These are phyloP conservation scores for Diplodus puntazzo DNA, from an alignment of 2,797 vertebrate species.

Conservation along the genomic window DNA sequence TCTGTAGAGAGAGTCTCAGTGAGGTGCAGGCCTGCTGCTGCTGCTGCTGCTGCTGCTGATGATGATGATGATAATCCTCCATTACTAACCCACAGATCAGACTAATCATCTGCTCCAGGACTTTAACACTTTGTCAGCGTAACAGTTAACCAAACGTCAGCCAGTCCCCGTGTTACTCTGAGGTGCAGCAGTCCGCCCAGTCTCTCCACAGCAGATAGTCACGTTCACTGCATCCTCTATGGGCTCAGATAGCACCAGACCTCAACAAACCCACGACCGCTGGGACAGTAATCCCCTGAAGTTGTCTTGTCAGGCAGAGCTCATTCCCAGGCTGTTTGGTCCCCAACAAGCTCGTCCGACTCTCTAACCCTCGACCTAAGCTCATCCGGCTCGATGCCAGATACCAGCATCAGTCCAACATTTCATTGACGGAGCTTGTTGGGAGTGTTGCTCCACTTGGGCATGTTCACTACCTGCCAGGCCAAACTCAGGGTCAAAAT, in stretches of 20 bases:
- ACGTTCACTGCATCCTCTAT: neutral
- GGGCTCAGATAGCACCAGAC: neutral
- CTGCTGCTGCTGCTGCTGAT: no score
- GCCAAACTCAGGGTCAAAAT: neutral
- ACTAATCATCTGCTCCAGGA: neutral
- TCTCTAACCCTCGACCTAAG: neutral
- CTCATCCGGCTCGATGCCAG: neutral
- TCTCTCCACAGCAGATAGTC: neutral
- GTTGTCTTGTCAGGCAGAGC: conserved; percentile 17
- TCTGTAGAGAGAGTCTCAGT: conserved; percentile 13
- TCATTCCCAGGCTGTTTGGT: conserved; percentile 15
- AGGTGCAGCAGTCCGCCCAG: neutral
- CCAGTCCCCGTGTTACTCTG: no score
- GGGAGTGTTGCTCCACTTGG: neutral
- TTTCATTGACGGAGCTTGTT: neutral
- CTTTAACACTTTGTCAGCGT: neutral
- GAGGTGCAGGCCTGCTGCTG: conserved; percentile 2
- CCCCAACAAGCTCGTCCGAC: conserved; percentile 11
- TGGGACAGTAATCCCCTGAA: neutral
- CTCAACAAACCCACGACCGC: neutral
- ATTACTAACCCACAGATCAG: neutral
- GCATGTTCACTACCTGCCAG: conserved; percentile 8
- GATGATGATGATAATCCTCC: neutral
- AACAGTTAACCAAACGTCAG: neutral
- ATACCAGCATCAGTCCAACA: neutral